Base-by-base conservation (phyloP, 2,888 invertebrate species). In the Xestia sexstrigata region DNA sequence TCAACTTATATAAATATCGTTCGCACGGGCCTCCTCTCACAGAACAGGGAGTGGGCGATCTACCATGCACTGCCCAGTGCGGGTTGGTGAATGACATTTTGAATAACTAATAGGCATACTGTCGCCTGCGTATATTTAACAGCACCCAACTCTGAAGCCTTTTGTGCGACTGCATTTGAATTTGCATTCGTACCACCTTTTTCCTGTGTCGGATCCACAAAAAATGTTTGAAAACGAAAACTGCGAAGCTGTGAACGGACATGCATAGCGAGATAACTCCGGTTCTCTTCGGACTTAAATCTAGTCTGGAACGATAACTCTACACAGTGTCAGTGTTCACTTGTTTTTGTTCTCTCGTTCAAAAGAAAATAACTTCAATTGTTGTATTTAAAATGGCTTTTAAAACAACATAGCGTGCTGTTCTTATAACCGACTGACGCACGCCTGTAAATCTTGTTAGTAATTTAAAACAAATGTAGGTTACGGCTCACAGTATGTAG, bases 391-490 rank as follows among this genome's bases (percentile, higher is more conserved):
- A 69, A 79, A 63, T 63, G 52, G 45, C 70, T 86, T 80, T 79
- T 35, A 13, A 68, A 77, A 88, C 70, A 88, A 79, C 78, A 74
- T 66, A 62, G 47, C 49, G 20, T 49, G 58, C 60, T 58, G 83
- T 70, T 74, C 60, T 69, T 67, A 73, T 66, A 74, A 42, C 35
- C 23, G 35, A 20, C 70, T 72, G 75, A 80, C 70, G 73, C 75
- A 63, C 63, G 70, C 23, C 26, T 49, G 70, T 79, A 86, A 81
- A 86, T 82, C 87, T 78, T 84, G 74, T 88, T 82, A 87, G 87
- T 88, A 80, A 86, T 83, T 82, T 82, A 76, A 83, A 82, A 86
- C 78, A 88, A 84, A 84, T 84, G 77, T 78, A 71, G 73, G 76
- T 81, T 78, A 78, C 78, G 1, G 35, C 65, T 75, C 72, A 63